Evolutionary conservation across 2,113 vertebrate species (phyloP).

Genomic region (Ginglymostoma cirratum): DNA sequence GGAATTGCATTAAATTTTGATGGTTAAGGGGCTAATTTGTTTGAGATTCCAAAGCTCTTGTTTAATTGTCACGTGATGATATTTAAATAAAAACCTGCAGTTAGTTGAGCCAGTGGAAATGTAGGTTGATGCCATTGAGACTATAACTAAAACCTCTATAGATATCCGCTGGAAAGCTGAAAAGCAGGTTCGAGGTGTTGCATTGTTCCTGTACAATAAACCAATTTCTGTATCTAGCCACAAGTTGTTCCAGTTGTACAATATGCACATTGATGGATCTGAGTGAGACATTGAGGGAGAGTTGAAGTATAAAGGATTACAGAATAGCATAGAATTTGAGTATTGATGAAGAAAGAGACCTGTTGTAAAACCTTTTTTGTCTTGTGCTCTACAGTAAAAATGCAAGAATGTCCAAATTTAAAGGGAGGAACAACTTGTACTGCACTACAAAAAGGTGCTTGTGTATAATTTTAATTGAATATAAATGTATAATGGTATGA

Average conservation of each 20-base stretch:
- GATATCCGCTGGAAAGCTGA: background rate
- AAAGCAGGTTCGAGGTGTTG: background rate
- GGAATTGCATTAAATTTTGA: background rate
- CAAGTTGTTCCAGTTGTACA: background rate
- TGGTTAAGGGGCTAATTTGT: background rate
- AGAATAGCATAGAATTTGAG: background rate
- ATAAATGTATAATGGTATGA: too few species aligned
- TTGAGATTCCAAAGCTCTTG: background rate
- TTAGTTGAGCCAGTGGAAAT: background rate
- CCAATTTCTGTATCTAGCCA: background rate
- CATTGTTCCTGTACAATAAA: background rate
- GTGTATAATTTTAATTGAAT: too few species aligned
- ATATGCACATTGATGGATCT: background rate
- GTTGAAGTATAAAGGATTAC: background rate
- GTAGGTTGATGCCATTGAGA: slow-evolving; percentile 32
- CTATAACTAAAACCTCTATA: background rate
- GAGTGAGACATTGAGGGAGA: background rate
- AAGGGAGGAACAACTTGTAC: too few species aligned
- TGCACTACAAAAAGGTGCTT: too few species aligned
- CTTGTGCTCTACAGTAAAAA: too few species aligned
- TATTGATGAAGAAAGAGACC: too few species aligned
- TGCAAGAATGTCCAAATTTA: too few species aligned
- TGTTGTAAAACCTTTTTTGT: too few species aligned
- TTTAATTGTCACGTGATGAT: background rate
- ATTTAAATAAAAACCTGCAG: background rate